Percentiles rank a stretch among this genome's conserved stretches.
These are phyloP conservation scores for Xestia c-nigrum DNA, from an alignment of 2,888 invertebrate genomes.

Conservation along the genomic window DNA sequence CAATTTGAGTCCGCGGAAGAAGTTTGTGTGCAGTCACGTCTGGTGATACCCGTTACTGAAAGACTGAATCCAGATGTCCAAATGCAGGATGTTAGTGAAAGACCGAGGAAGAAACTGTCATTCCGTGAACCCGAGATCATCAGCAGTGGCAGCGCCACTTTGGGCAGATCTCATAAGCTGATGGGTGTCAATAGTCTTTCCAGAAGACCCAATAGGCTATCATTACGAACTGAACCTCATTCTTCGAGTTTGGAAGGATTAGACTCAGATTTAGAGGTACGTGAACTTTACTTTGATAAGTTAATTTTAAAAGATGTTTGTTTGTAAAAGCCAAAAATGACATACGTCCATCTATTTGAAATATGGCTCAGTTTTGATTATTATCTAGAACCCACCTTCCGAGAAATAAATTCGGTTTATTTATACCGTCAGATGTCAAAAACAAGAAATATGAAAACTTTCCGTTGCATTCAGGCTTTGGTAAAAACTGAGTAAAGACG, in stretches of 20 bases:
- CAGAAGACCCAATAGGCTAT: constrained; percentile 79
- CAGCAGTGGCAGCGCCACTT: constrained; percentile 77
- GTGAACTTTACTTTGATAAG: constrained; percentile 47
- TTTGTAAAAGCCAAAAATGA: constrained; percentile 42
- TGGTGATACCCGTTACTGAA: constrained; percentile 84
- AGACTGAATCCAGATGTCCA: constrained; percentile 81
- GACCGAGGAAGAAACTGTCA: constrained; percentile 96
- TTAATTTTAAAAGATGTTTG: constrained; percentile 39
- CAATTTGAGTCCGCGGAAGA: constrained; percentile 83
- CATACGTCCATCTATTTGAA: constrained; percentile 41
- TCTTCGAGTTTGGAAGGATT: constrained; percentile 90
- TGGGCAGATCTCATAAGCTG: constrained; percentile 84
- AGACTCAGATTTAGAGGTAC: constrained; percentile 91
- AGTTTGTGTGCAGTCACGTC: constrained; percentile 84
- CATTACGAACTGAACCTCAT: constrained; percentile 77
- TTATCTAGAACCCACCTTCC: constrained; percentile 36
- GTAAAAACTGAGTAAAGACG: constrained; percentile 47
- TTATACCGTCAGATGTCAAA: constrained; percentile 41
- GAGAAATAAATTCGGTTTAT: constrained; percentile 33
- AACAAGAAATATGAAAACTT: constrained; percentile 38
- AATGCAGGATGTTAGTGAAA: constrained; percentile 84
- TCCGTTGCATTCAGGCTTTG: constrained; percentile 30
- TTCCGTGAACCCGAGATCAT: constrained; percentile 96
- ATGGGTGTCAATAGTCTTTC: constrained; percentile 87
- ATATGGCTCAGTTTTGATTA: constrained; percentile 41